phyloP scores from a whole-genome alignment of 1,140 invertebrate species.

The Leptonema lineaticorne region DNA sequence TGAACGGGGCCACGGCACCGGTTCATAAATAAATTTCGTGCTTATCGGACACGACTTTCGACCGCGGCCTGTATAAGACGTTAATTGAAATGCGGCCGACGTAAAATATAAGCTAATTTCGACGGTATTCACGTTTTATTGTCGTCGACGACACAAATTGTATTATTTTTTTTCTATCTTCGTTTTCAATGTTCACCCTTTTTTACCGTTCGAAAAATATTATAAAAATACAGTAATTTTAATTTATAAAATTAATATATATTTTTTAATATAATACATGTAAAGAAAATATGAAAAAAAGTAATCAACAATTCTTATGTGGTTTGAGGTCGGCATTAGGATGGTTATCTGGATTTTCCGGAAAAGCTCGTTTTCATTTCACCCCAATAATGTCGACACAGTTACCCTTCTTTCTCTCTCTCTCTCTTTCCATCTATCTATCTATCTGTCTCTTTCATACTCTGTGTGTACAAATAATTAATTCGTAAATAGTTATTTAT shows the following conservation, averaged over 20 bases:
- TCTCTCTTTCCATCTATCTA: too few species aligned
- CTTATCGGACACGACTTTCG: slow-evolving; percentile 18
- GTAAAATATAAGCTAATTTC: slow-evolving; percentile 29
- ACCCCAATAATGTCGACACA: background rate
- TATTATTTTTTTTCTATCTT: too few species aligned
- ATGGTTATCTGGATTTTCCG: background rate
- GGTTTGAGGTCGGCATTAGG: too few species aligned
- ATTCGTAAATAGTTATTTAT: slow-evolving; percentile 17
- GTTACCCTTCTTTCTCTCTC: too few species aligned
- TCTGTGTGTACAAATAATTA: slow-evolving; percentile 18
- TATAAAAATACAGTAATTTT: too few species aligned
- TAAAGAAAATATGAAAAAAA: too few species aligned
- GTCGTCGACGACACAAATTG: background rate
- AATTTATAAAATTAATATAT: too few species aligned
- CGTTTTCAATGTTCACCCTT: too few species aligned
- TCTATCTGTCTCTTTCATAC: too few species aligned
- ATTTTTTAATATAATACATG: too few species aligned
- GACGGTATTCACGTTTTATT: slow-evolving; percentile 13
- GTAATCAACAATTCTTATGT: too few species aligned
- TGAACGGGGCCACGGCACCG: too few species aligned
- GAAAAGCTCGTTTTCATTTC: background rate
- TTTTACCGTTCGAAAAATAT: background rate
- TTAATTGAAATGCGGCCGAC: slow-evolving; percentile 32
- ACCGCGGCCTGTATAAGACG: background rate
- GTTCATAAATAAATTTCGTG: slow-evolving; percentile 27